phyloP scores from a whole-genome alignment of 2,888 invertebrate species.

The Protophormia terraenovae region DNA sequence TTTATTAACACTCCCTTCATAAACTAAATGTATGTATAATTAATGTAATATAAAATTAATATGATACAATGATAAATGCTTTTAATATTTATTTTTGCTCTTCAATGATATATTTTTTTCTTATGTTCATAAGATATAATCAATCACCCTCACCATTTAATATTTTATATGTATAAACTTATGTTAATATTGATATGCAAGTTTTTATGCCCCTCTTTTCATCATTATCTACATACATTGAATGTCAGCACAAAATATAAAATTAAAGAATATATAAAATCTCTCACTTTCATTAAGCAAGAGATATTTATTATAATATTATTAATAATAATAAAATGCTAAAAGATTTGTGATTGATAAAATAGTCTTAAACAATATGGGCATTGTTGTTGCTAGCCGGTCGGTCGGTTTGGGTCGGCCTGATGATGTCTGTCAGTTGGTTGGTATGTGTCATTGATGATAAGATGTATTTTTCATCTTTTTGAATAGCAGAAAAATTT shows the following conservation, averaged over 20 bases:
- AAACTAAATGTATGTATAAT: too few species aligned
- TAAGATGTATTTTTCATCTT: background rate
- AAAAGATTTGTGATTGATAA: conserved; percentile 18
- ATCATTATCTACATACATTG: background rate
- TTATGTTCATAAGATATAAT: background rate
- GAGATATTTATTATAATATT: background rate
- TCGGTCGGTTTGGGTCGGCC: too few species aligned
- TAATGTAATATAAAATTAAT: too few species aligned
- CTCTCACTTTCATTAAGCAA: conserved; percentile 12
- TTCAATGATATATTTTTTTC: background rate
- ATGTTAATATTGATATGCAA: too few species aligned
- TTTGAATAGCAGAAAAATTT: background rate
- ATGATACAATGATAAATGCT: background rate
- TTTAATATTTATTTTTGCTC: background rate
- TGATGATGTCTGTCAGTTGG: too few species aligned
- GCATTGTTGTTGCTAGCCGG: conserved; percentile 17
- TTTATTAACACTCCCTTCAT: background rate
- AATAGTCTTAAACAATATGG: background rate
- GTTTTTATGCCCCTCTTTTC: too few species aligned
- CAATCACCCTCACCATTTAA: background rate
- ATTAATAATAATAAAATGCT: background rate
- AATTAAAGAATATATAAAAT: background rate
- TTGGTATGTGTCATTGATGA: background rate
- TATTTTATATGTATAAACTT: too few species aligned
- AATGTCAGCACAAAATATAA: background rate